Evolutionary conservation across 2,113 vertebrate species (phyloP).

Genomic region (Connochaetes taurinus): DNA sequence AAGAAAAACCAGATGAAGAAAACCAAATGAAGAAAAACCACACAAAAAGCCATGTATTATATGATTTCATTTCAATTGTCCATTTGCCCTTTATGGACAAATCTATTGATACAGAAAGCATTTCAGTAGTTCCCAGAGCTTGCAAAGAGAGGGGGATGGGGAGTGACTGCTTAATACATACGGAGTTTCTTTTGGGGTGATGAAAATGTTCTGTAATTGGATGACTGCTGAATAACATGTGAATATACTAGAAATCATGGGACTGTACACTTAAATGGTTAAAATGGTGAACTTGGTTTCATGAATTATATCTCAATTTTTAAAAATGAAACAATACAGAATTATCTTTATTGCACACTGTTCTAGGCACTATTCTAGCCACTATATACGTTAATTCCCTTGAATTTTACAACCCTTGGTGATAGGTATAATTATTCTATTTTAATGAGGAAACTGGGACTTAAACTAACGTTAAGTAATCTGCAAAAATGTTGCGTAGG

Average conservation of each 20-base stretch:
- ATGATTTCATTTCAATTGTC: not conserved
- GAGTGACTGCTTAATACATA: not conserved
- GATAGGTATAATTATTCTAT: not conserved
- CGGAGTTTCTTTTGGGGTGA: not conserved
- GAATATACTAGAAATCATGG: not conserved
- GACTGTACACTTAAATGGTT: not conserved
- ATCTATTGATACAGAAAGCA: not conserved
- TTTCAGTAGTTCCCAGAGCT: not conserved
- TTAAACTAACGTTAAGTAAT: not conserved
- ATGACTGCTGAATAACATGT: not conserved
- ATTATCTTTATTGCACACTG: not conserved
- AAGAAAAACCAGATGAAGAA: not conserved
- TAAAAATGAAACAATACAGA: not conserved
- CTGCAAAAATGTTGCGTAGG: not conserved
- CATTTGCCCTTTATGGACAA: not conserved
- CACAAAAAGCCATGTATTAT: not conserved
- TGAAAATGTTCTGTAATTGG: not conserved
- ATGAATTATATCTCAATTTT: not conserved
- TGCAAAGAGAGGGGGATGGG: not conserved
- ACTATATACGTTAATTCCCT: not conserved
- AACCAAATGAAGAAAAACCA: not conserved
- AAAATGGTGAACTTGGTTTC: not conserved
- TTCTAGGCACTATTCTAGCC: not conserved
- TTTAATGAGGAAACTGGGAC: not conserved
- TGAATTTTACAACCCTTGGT: not conserved